These are phyloP conservation scores for Brotula barbata DNA, from an alignment of 2,797 vertebrate species.

Conservation along the genomic window DNA sequence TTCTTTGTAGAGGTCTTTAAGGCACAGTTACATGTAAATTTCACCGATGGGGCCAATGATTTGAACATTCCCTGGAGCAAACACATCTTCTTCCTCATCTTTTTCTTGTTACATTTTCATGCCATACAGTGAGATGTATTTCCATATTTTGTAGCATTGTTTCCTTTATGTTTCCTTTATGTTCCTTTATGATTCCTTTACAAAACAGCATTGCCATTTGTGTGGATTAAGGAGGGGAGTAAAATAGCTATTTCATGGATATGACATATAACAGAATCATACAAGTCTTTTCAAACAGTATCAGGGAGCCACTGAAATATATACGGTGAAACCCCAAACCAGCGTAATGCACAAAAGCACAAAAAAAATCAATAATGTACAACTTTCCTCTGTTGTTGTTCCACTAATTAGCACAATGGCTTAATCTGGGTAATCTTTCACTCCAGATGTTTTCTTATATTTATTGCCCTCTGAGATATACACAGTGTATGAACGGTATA, in stretches of 20 bases:
- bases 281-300: slow-evolving; percentile 1
- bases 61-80: slow-evolving; percentile 24
- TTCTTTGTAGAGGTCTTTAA: slow-evolving; percentile 27
- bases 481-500: slow-evolving; percentile 13
- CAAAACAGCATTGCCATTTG: background rate
- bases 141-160: slow-evolving; percentile 6
- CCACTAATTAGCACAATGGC: slow-evolving; percentile 7
- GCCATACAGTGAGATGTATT: slow-evolving; percentile 23
- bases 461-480: slow-evolving; percentile 33
- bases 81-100: slow-evolving; percentile 19
- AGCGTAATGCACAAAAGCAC: background rate
- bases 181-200: too few relatives aligned
- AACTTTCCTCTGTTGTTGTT: background rate
- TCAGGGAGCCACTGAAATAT: slow-evolving; percentile 1
- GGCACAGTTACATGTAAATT: slow-evolving; percentile 45
- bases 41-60: slow-evolving; percentile 17
- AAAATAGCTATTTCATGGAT: slow-evolving; percentile 17
- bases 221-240: slow-evolving; percentile 11
- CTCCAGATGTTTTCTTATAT: slow-evolving; percentile 11
- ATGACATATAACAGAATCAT: slow-evolving; percentile 1
- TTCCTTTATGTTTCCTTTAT: background rate
- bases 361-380: slow-evolving; percentile 8
- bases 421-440: slow-evolving; percentile 16
- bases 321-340: background rate
- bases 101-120: slow-evolving; percentile 19